Base-by-base conservation (phyloP, 2,113 vertebrate species). In the Cervus canadensis region DNA sequence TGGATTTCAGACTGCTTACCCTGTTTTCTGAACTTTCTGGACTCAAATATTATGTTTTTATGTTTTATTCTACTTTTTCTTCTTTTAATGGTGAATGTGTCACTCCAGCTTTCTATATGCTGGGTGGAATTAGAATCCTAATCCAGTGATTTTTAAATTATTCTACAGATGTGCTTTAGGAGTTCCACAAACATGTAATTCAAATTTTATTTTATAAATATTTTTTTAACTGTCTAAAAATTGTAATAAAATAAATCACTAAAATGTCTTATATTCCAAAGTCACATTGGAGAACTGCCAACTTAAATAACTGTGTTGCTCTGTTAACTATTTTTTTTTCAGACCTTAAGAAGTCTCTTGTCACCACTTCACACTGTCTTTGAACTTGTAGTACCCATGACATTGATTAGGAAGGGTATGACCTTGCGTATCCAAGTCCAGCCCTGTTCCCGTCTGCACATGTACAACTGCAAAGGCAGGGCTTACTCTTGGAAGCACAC, bases 201-300 rank as follows among this genome's bases (percentile, higher is more conserved):
- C 45, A 93, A 45, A 91, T 91, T 93, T 86, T 56, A 93, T 86
- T 89, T 92, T 85, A 79, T 33, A 79, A 40, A 50, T 90, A 60
- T 86, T 89, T 97, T 86, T 89, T 97, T 56, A 96, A 67, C 43
- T 95, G 19, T 93, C 45, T 95, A 52, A 64, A 91, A 82, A 78
- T 86, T 91, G 26, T 82, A 84, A 54, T 95, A 88, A 95, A 91
- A 54, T 56, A 85, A 67, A 67, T 93, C 57, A 43, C 8, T 89
- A 89, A 93, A 89, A 78, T 50, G 12, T 79, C 54, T 52, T 94
- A 26, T 60, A 88, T 92, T 48, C 78, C 33, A 71, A 59, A 79
- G 59, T 21, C 21, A 78, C 50, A 43, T n/a, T 92, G 78, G 85
- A 89, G 21, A 91, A 62, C 64, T 87, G 60, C 19, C 71, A 97